These are phyloP conservation scores for Caretta caretta DNA, from an alignment of 2,113 vertebrate species.

Conservation along the genomic window DNA sequence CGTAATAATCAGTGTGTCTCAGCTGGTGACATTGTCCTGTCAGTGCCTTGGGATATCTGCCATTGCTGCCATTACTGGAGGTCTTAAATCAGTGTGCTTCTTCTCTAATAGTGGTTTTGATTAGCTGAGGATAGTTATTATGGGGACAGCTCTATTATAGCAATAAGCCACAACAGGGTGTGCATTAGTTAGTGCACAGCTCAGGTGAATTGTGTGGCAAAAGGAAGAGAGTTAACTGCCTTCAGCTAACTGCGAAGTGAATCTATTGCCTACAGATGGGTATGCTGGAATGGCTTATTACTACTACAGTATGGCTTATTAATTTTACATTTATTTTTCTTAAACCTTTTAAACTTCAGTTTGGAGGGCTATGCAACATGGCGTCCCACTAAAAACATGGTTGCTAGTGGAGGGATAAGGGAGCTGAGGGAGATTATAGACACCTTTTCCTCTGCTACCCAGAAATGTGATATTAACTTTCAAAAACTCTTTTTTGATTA, in stretches of 20 bases:
- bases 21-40: neutral
- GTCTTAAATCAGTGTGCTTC: neutral
- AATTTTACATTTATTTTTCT: neutral
- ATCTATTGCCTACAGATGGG: too few species aligned
- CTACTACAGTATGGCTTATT: accelerated
- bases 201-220: too few species aligned
- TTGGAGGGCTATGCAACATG: accelerated
- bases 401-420: neutral
- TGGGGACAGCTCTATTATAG: neutral
- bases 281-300: accelerated
- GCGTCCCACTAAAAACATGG: neutral
- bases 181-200: neutral
- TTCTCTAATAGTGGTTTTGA: neutral
- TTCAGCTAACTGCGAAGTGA: neutral
- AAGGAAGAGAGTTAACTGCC: neutral
- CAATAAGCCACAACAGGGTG: neutral
- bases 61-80: neutral
- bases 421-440: neutral
- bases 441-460: neutral
- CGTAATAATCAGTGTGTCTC: neutral
- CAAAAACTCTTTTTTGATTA: neutral
- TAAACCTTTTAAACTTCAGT: too few species aligned
- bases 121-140: neutral
- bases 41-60: neutral
- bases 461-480: neutral